Conservation (phyloP, 2,888 invertebrate species). For the Dromius quadrimaculatus region DNA sequence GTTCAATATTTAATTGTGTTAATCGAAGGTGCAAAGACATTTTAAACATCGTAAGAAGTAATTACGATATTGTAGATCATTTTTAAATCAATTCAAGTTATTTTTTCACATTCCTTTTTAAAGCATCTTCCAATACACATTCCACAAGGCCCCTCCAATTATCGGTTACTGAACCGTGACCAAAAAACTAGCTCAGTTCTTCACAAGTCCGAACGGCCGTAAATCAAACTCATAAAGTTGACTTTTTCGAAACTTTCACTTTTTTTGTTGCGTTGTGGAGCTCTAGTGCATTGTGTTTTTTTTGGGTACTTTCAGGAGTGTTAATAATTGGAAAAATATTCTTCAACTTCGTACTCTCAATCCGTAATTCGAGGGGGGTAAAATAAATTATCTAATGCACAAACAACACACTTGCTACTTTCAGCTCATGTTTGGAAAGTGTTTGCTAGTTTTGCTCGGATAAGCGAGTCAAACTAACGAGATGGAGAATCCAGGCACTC, state of each 20-base stretch:
- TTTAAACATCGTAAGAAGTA: too few species aligned
- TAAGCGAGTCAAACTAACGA: constrained; percentile 40
- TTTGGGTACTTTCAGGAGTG: too few species aligned
- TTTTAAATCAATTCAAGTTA: too few species aligned
- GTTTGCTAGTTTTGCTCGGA: constrained; percentile 34
- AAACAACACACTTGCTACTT: background rate
- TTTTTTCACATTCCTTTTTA: too few species aligned
- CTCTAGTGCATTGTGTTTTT: constrained; percentile 42
- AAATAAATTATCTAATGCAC: background rate
- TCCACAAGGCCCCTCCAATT: constrained; percentile 49
- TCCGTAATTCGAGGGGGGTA: too few species aligned
- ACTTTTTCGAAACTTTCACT: constrained; percentile 65
- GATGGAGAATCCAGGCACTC: constrained; percentile 39
- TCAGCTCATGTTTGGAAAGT: constrained; percentile 4
- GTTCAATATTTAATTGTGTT: too few species aligned
- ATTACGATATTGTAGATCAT: too few species aligned
- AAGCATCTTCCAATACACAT: background rate
- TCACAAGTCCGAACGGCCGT: constrained; percentile 58
- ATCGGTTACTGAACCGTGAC: constrained; percentile 49
- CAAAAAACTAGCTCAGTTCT: constrained; percentile 54
- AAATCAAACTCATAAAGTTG: constrained; percentile 65
- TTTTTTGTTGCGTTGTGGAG: constrained; percentile 53
- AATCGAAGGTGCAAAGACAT: too few species aligned
- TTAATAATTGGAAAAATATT: too few species aligned
- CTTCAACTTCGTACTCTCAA: too few species aligned